Evolutionary conservation across 2,113 vertebrate species (phyloP).

Genomic region (Prolemur simus): DNA sequence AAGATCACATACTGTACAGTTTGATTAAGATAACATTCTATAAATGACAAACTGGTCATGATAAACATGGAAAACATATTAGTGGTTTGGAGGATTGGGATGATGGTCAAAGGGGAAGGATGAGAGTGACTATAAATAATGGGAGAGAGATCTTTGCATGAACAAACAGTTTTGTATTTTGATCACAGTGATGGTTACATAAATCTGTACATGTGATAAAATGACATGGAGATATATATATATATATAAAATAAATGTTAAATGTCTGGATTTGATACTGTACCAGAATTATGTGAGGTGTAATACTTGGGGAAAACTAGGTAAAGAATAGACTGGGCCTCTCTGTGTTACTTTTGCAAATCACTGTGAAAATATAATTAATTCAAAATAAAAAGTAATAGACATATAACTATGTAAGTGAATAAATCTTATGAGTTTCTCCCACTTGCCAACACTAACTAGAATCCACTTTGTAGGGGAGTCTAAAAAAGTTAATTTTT

Average conservation of each 20-base stretch:
- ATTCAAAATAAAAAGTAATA: not conserved
- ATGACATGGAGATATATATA: not conserved
- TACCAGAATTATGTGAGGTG: not conserved
- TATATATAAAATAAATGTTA: not conserved
- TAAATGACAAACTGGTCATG: not conserved
- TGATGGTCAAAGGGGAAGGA: fast-evolving
- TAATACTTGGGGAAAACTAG: not conserved
- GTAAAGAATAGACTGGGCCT: fast-evolving
- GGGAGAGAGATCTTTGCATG: not conserved
- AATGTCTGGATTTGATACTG: not conserved
- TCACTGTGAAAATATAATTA: not conserved
- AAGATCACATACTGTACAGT: not conserved
- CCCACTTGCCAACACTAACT: not conserved
- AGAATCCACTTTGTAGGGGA: not conserved
- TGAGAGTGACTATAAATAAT: not conserved
- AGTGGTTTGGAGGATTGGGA: not conserved
- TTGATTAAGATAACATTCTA: not conserved
- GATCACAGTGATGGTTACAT: not conserved
- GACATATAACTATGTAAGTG: not conserved
- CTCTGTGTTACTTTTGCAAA: not conserved
- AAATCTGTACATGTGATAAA: not conserved
- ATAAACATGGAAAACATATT: not conserved
- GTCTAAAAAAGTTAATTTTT: not conserved
- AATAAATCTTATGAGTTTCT: not conserved
- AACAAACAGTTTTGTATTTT: not conserved